Evolutionary conservation across 2,888 invertebrate species (phyloP).

Genomic region (Leptura quadrifasciata): DNA sequence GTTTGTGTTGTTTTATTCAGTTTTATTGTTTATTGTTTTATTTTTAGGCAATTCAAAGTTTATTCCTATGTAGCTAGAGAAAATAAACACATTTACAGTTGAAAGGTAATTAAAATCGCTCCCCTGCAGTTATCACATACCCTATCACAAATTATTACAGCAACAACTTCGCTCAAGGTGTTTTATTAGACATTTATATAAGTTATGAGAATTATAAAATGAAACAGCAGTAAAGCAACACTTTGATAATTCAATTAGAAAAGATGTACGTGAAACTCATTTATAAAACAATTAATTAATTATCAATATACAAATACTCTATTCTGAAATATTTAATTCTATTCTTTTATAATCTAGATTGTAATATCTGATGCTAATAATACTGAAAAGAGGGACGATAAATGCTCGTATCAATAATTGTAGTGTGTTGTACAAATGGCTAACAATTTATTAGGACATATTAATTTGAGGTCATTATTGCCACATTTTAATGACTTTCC

Average conservation of each 20-base stretch:
- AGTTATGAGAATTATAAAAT: neutral
- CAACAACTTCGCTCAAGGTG: conserved; percentile 33
- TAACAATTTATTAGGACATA: no score
- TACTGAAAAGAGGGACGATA: neutral
- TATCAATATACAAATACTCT: neutral
- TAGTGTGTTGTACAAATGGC: no score
- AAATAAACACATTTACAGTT: neutral
- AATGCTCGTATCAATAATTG: neutral
- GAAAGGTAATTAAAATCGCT: neutral
- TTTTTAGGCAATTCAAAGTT: no score
- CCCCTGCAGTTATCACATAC: neutral
- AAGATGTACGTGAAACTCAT: neutral
- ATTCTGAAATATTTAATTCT: neutral
- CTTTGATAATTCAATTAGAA: neutral
- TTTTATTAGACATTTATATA: conserved; percentile 34
- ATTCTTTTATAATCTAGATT: neutral
- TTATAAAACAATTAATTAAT: neutral
- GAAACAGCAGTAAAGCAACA: neutral
- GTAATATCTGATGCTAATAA: neutral
- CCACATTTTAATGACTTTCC: no score
- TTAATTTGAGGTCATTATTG: no score
- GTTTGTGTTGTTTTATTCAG: no score
- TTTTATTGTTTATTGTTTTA: no score
- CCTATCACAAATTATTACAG: neutral
- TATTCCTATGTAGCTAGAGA: neutral